These are phyloP conservation scores for Oedothorax gibbosus DNA, from an alignment of 1,140 invertebrate genomes.

Conservation along the genomic window DNA sequence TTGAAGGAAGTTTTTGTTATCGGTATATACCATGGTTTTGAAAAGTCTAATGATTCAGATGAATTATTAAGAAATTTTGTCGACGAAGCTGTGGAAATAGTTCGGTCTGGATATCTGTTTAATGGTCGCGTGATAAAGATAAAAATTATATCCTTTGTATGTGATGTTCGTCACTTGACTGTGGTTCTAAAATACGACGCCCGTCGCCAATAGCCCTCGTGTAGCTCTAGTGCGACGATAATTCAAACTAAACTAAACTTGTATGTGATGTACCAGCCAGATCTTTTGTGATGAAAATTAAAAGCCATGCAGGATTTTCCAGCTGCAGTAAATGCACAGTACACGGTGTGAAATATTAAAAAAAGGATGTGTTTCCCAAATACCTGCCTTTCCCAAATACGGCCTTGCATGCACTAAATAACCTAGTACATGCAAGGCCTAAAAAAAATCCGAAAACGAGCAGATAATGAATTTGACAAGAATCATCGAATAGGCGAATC, in stretches of 20 bases:
- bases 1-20: neutral
- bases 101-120: constrained; percentile 62
- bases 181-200: too few species aligned
- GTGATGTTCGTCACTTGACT: too few species aligned
- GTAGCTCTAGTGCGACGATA: too few species aligned
- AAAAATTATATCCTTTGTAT: too few species aligned
- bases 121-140: too few species aligned
- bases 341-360: constrained; percentile 1
- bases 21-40: constrained; percentile 64
- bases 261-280: too few species aligned
- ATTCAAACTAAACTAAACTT: too few species aligned
- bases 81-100: constrained; percentile 63
- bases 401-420: too few species aligned
- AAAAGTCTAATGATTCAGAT: constrained; percentile 64
- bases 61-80: constrained; percentile 65
- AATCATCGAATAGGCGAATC: constrained; percentile 55
- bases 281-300: too few species aligned
- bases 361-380: constrained; percentile 4
- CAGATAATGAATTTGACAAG: neutral
- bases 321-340: constrained; percentile 14
- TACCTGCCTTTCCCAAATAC: too few species aligned
- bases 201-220: too few species aligned
- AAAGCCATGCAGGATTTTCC: neutral
- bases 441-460: neutral
- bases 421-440: too few species aligned